Evolutionary conservation across 2,113 vertebrate genomes (phyloP).

Genomic region (Scomber scombrus): DNA sequence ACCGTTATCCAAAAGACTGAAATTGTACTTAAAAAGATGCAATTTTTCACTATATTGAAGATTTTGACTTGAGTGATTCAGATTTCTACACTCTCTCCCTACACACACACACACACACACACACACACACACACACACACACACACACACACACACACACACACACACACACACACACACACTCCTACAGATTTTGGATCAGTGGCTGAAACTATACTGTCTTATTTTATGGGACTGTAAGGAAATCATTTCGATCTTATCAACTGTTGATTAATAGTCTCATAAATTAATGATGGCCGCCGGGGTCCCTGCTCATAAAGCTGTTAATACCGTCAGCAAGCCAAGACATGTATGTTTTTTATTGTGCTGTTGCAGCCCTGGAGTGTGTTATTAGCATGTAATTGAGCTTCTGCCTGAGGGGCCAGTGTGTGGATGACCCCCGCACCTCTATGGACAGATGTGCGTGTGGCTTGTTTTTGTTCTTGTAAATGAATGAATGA

Average conservation of each 20-base stretch:
- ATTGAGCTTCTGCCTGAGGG: slow-evolving; percentile 42
- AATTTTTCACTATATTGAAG: background rate
- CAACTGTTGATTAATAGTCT: slow-evolving; percentile 4
- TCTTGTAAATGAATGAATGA: slow-evolving; percentile 27
- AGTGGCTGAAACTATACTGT: too few relatives aligned
- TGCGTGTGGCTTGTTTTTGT: slow-evolving; percentile 12
- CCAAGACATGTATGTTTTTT: slow-evolving; percentile 40
- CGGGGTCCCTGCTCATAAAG: background rate
- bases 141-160: too few relatives aligned
- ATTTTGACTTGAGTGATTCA: background rate
- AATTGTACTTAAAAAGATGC: background rate
- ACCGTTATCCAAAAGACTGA: background rate
- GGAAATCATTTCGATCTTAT: slow-evolving; percentile 19
- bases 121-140: too few relatives aligned
- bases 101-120: too few relatives aligned
- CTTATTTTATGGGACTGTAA: slow-evolving; percentile 1
- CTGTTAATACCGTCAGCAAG: slow-evolving; percentile 28
- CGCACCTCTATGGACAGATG: background rate
- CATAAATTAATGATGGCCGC: slow-evolving; percentile 2
- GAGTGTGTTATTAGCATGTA: slow-evolving; percentile 59
- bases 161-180: too few relatives aligned
- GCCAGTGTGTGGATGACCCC: slow-evolving; percentile 15
- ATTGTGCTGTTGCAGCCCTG: slow-evolving; percentile 18
- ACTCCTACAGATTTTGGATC: too few relatives aligned
- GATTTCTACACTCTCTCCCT: background rate